Conservation (phyloP, 1,140 invertebrate species). For the Drosophila oshimai region DNA sequence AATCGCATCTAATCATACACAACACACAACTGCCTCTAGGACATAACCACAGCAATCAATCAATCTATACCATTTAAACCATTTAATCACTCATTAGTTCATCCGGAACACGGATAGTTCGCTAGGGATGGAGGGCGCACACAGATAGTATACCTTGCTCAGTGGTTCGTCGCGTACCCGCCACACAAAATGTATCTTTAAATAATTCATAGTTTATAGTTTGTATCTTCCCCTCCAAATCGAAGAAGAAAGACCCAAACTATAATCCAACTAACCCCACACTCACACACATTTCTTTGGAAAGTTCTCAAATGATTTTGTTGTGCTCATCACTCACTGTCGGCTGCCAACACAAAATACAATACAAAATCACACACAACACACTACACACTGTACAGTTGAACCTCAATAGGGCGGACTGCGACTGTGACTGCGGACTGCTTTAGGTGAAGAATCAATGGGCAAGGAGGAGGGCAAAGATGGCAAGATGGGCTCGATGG, state of each 20-base stretch:
- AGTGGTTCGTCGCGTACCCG: conserved; percentile 41
- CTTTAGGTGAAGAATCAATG: conserved; percentile 41
- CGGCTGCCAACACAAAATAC: conserved; percentile 3
- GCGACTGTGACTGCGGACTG: conserved; percentile 38
- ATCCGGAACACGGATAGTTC: not conserved
- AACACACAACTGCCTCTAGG: conserved; percentile 26
- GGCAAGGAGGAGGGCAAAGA: not conserved
- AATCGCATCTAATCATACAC: not conserved
- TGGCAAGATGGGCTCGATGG: not conserved
- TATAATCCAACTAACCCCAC: conserved; percentile 16
- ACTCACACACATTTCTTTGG: conserved; percentile 30
- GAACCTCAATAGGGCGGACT: conserved; percentile 31
- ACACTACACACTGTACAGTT: conserved; percentile 42
- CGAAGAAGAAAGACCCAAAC: conserved; percentile 15
- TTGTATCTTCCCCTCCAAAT: conserved; percentile 20
- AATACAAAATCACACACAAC: not conserved
- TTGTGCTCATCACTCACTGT: conserved; percentile 33
- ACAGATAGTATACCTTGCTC: conserved; percentile 49
- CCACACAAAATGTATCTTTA: conserved; percentile 33
- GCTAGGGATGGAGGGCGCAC: not conserved
- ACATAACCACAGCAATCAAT: not conserved
- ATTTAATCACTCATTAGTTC: not conserved
- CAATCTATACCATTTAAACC: not conserved
- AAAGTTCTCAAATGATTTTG: conserved; percentile 63
- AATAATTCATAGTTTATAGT: conserved; percentile 55